Conservation (phyloP, 35 echinoderm and acorn worm species). For the Chiridota heheva region DNA sequence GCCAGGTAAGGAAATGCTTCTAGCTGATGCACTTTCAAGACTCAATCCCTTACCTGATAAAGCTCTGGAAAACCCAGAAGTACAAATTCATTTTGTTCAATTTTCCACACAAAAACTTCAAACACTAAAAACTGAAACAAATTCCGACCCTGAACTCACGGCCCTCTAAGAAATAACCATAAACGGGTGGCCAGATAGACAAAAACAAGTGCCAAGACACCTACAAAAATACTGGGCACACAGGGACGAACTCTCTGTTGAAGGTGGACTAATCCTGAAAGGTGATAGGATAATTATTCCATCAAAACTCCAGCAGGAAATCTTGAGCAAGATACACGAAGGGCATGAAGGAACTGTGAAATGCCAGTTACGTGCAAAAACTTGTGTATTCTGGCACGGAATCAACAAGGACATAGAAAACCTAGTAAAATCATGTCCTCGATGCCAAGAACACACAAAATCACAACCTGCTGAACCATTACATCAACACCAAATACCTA, state of each 20-base stretch:
- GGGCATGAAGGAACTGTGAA: conserved; percentile 57
- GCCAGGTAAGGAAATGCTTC: conserved; percentile 41
- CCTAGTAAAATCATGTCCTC: conserved; percentile 29
- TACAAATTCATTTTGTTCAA: not conserved
- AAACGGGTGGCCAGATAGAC: conserved; percentile 11
- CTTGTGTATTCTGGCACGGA: conserved; percentile 42
- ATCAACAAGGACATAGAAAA: conserved; percentile 64
- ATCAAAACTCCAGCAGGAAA: conserved; percentile 25
- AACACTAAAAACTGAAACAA: not conserved
- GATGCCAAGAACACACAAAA: conserved; percentile 36
- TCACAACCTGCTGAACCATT: conserved; percentile 38
- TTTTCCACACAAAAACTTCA: not conserved
- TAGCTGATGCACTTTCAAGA: conserved; percentile 28
- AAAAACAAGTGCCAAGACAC: conserved; percentile 2
- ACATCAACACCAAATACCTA: conserved; percentile 47
- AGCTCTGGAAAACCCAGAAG: not conserved
- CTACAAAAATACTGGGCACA: conserved; percentile 47
- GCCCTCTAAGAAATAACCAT: conserved; percentile 23
- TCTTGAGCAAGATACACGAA: conserved; percentile 65
- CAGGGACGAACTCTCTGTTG: conserved; percentile 8
- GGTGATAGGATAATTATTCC: conserved; percentile 32
- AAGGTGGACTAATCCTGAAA: conserved; percentile 49
- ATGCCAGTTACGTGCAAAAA: conserved; percentile 50
- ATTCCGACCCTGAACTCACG: conserved; percentile 19
- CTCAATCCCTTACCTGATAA: conserved; percentile 5